phyloP scores from a whole-genome alignment of 2,113 vertebrate genomes.

The Axis porcinus region DNA sequence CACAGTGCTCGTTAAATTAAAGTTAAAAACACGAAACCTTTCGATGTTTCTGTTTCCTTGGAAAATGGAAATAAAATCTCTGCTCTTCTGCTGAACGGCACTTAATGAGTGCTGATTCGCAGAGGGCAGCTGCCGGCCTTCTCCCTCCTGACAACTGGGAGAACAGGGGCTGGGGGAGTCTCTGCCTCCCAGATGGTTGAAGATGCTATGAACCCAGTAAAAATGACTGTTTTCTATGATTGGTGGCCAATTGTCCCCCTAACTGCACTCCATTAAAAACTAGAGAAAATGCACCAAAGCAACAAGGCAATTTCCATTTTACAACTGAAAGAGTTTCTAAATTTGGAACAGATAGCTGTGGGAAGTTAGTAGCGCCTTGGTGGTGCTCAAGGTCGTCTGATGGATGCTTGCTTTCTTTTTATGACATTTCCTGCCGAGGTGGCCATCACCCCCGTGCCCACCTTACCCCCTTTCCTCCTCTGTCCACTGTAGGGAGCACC shows the following conservation, averaged over 20 bases:
- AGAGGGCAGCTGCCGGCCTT: background rate
- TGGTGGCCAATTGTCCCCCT: background rate
- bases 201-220: background rate
- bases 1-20: background rate
- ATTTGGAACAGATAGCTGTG: background rate
- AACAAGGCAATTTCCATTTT: background rate
- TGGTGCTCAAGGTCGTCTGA: background rate
- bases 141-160: background rate
- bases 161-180: background rate
- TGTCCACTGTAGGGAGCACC: no score
- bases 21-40: background rate
- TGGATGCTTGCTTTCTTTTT: background rate
- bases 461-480: background rate
- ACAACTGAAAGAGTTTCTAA: background rate
- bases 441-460: background rate
- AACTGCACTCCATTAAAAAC: background rate
- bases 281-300: background rate
- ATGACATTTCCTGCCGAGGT: background rate
- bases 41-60: background rate
- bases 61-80: background rate
- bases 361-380: background rate
- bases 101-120: background rate
- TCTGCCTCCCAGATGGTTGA: background rate
- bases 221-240: background rate
- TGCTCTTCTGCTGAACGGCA: background rate